Conservation (phyloP, 2,888 invertebrate genomes). For the Lysandra bellargus region DNA sequence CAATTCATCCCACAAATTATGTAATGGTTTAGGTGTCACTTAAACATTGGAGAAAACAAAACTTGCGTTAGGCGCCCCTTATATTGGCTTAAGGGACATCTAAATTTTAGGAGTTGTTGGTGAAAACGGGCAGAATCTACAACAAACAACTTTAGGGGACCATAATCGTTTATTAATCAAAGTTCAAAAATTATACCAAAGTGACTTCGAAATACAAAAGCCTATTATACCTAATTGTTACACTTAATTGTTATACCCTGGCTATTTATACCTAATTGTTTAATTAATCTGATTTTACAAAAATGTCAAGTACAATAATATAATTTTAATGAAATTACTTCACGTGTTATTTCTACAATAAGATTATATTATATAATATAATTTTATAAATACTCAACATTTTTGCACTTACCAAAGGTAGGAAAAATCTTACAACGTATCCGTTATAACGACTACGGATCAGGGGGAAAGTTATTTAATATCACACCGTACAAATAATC, state of each 20-base stretch:
- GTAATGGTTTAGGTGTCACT: no score
- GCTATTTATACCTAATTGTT: background rate
- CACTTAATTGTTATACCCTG: no score
- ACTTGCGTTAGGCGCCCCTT: no score
- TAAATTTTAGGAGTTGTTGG: no score
- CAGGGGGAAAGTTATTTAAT: constrained; percentile 11
- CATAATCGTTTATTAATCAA: background rate
- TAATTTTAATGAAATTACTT: background rate
- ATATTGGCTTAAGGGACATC: no score
- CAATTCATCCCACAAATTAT: no score
- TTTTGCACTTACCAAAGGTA: background rate
- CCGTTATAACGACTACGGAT: background rate
- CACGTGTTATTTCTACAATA: background rate
- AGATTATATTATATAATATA: background rate
- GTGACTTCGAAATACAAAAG: no score
- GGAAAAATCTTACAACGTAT: background rate
- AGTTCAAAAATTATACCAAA: background rate
- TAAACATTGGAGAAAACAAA: no score
- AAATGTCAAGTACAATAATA: background rate
- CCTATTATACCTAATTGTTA: no score
- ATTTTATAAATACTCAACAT: background rate
- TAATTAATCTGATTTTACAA: background rate
- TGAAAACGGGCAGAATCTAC: background rate
- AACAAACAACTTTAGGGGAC: background rate
- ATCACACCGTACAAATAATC: background rate